These are phyloP conservation scores for Fulmarus glacialis DNA, from an alignment of 2,113 vertebrate species.

Conservation along the genomic window DNA sequence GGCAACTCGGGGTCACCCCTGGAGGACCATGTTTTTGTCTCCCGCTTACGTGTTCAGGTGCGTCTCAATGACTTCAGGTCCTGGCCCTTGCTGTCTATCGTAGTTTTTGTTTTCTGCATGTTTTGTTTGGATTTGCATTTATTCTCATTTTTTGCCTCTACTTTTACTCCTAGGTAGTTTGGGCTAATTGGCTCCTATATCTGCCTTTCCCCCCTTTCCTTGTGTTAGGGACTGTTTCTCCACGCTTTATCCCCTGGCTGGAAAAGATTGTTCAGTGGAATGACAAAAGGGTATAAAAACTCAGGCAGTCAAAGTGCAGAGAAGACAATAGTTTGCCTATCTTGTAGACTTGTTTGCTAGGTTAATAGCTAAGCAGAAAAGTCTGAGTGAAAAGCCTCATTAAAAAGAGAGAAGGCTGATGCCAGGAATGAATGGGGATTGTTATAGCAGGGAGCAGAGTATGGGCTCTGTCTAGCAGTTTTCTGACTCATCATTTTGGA, in stretches of 20 bases:
- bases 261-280: conserved; percentile 1
- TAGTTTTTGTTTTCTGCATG: neutral
- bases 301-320: neutral
- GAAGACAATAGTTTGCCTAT: conserved; percentile 47
- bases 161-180: conserved; percentile 10
- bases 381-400: conserved; percentile 44
- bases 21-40: neutral
- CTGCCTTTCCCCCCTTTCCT: neutral
- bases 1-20: accelerated
- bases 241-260: neutral
- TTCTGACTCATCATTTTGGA: neutral
- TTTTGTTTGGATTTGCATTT: neutral
- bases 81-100: neutral
- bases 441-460: neutral
- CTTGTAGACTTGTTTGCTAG: conserved; percentile 24
- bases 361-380: conserved; percentile 50
- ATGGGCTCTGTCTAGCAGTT: neutral
- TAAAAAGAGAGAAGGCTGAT: conserved; percentile 41
- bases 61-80: neutral
- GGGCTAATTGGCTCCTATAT: neutral
- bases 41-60: accelerated
- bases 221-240: neutral
- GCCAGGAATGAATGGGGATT: conserved; percentile 4
- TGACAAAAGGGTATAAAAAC: conserved; percentile 25
- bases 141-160: neutral